Evolutionary conservation across 2,888 invertebrate genomes (phyloP).

Genomic region (Pasiphila rectangulata): DNA sequence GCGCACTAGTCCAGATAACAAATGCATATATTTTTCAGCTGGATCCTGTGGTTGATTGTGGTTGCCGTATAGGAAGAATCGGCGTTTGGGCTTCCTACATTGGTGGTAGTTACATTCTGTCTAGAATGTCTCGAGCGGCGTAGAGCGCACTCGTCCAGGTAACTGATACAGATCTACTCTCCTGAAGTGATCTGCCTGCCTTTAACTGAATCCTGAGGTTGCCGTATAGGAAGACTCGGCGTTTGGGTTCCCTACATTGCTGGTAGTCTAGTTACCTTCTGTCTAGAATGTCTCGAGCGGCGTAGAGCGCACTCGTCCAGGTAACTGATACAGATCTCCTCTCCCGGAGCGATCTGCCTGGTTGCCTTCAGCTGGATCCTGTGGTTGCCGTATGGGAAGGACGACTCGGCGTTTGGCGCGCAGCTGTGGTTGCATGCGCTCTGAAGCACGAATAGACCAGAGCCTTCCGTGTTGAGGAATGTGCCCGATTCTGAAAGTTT

Average conservation of each 20-base stretch:
- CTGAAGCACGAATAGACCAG: conserved; percentile 92
- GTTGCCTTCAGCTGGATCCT: conserved; percentile 86
- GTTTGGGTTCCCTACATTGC: no score
- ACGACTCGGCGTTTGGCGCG: conserved; percentile 91
- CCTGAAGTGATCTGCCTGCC: conserved; percentile 89
- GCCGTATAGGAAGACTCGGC: conserved; percentile 78
- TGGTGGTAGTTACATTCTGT: conserved; percentile 84
- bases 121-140: conserved; percentile 92
- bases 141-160: conserved; percentile 91
- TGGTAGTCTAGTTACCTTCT: conserved; percentile 85
- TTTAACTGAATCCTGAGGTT: conserved; percentile 88
- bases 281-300: conserved; percentile 92
- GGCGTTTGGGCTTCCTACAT: no score
- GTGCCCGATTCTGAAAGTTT: conserved; percentile 84
- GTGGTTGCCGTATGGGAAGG: conserved; percentile 91
- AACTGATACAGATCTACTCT: conserved; percentile 95
- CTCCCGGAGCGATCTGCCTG: conserved; percentile 86
- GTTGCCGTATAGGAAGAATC: no score
- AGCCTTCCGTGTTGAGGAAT: conserved; percentile 95
- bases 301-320: conserved; percentile 91
- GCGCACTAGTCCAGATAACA: no score
- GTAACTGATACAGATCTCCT: conserved; percentile 95
- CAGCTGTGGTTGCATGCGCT: conserved; percentile 97
- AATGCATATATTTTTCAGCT: no score
- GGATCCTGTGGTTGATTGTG: no score